Percentiles rank a stretch among this genome's conserved stretches.
phyloP scores from a whole-genome alignment of 1,140 invertebrate species.

The Drosophila navojoa region DNA sequence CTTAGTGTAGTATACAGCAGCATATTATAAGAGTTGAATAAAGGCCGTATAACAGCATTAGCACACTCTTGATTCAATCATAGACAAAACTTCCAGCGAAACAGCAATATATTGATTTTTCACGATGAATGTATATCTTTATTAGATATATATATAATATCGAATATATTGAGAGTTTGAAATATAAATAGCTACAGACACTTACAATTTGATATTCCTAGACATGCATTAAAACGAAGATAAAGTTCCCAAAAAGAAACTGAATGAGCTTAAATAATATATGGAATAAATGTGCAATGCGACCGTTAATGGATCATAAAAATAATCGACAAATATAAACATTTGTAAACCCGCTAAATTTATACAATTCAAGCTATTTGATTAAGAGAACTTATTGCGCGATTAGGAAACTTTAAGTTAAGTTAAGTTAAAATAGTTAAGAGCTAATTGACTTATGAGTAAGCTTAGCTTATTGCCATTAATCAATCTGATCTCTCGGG shows the following conservation, averaged over 20 bases:
- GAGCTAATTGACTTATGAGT: not conserved
- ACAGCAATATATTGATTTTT: too few species aligned
- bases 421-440: too few species aligned
- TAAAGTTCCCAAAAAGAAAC: too few species aligned
- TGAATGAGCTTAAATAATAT: not conserved
- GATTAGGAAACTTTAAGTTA: too few species aligned
- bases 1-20: too few species aligned
- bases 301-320: not conserved
- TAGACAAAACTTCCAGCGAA: too few species aligned
- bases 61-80: too few species aligned
- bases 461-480: slow-evolving; percentile 1
- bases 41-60: too few species aligned
- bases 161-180: not conserved
- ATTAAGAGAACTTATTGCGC: not conserved
- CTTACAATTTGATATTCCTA: not conserved
- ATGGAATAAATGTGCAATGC: not conserved
- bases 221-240: not conserved
- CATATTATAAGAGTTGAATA: too few species aligned
- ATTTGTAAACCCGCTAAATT: too few species aligned
- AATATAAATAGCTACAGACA: not conserved
- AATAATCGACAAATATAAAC: not conserved
- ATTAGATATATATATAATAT: not conserved
- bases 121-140: not conserved
- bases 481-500: slow-evolving; percentile 66
- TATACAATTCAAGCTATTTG: not conserved